Evolutionary conservation across 2,113 vertebrate genomes (phyloP), one percentile per base, ranked within the genome.

Genomic region (Bubo blakistoni): DNA sequence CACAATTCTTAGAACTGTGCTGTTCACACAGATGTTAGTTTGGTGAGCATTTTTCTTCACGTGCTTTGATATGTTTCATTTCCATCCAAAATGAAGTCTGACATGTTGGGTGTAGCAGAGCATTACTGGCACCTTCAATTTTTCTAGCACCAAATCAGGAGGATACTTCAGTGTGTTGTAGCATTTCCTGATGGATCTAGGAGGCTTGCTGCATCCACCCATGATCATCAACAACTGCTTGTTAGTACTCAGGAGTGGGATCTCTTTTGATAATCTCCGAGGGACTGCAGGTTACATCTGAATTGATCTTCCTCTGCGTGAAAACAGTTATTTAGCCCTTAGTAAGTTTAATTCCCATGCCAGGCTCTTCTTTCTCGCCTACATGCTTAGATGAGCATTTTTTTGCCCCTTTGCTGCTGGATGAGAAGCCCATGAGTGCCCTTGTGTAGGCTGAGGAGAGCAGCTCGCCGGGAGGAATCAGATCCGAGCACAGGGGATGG

Each of bases 381-480:
- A 0, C 0, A 0, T 86, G 54, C 62, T 85, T 67, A 63, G 42
- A 14, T 58, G 63, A 76, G 46, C 5, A 2, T 2, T 40, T 57
- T 36, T 34, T 52, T 49, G 55, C 58, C 65, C 63, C 32, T 73
- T 65, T 9, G 38, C 59, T 88, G 80, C 26, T 2, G 8, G 47
- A 25, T 26, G 72, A 81, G 88, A 66, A 67, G 67, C 47, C 21
- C 49, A 13, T 5, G n/a, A 47, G 49, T 15, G 38, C 22, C 4
- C 29, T 44, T 44, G 46, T 40, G 88, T 81, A 59, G 63, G 67
- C 63, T 52, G 88, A 54, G 78, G 44, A 30, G 55, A 80, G 79
- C 38, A 8, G 65, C 65, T 89, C 0, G 0, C 36, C 0, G 0
- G 38, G 47, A 86, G 81, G 79, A 93, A 51, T 78, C 0, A 0